Base-by-base conservation (phyloP, 2,797 vertebrate genomes). In the Danionella dracula region DNA sequence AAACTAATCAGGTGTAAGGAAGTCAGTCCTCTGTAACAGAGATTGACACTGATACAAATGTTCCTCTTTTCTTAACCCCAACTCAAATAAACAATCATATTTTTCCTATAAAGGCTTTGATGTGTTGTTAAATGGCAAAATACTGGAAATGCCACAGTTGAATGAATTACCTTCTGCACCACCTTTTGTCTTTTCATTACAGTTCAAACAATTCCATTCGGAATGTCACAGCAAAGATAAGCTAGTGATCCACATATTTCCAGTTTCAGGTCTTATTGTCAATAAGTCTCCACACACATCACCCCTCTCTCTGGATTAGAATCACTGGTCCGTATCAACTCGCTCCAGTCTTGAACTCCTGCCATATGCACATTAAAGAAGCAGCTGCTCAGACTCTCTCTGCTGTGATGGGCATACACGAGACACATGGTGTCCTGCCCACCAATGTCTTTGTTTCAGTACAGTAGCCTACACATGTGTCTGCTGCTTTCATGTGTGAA, bases 191-290 rank as follows among this genome's bases (percentile, higher is more conserved):
- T 32, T 19, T 55, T 67, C 17, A 46, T 53, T 40, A 41, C 31
- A 15, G 37, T 27, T 50, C 23, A 55, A 64, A 46, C 29, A 1
- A 8, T 38, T 38, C 31, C 51, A 38, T 59, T 27, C 34, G 44
- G n/a, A 48, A 42, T 12, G 45, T 29, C 23, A 34, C 13, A 11
- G 40, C 40, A 45, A 46, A 53, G 46, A 51, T 53, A 53, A 59
- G 48, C 34, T 21, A 27, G 12, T 60, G 34, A 60, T 66, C 45
- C 15, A 12, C 13, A 66, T 53, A 66, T 53, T 51, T 51, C 31
- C 38, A 51, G 53, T 64, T 64, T 46, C 51, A 32, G 23, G 41
- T 34, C 10, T 13, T 2, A n/a, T 17, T 61, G 58, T 61, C 58
- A 38, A 10, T 42, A 46, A 46, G 58, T 49, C 54, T 44, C 41